Base-by-base conservation (phyloP, 2,888 invertebrate species). In the Tachina grossa region DNA sequence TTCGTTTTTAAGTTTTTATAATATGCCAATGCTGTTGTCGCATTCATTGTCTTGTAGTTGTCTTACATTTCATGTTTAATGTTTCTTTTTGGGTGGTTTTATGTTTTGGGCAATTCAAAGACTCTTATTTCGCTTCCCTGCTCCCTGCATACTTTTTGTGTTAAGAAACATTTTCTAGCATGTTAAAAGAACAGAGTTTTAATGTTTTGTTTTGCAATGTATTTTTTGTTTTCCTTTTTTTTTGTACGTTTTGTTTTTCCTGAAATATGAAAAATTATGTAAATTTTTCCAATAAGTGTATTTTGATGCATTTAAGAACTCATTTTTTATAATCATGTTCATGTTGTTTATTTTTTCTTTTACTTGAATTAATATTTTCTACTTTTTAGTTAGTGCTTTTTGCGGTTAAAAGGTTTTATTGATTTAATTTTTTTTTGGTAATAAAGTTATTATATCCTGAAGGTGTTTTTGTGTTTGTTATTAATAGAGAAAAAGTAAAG, bases 251-350 rank as follows among this genome's bases (percentile, higher is more conserved):
- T 31, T 31, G 31, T 53, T 69, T 39, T 57, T 10, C 63, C 69
- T 57, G 76, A 80, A 87, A 87, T 85, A 88, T 87, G 83, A 87
- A 87, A 88, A 88, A 87, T 88, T 88, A 88, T 88, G 88, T 87
- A 87, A 87, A 88, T 88, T 88, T 87, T 81, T 66, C 83, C 86
- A 87, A 87, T 87, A 87, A 88, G 85, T 87, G 87, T 79, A 83
- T 82, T 87, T 87, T 87, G 82, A 87, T 88, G 87, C 86, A 87
- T 87, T 87, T 87, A 87, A 83, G 86, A 87, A 85, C 85, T 84
- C 81, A 84, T 87, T 87, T 88, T 87, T 87, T 81, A 84, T 87
- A 51, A 31, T 49, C 66, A 59, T 72, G 45, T 71, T 80, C 47
- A 65, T 65, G 65, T 77, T 77, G n/a, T 14, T 55, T 10, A 19